Evolutionary conservation across 2,888 invertebrate species (phyloP), one percentile per base, ranked within the genome.

Genomic region (Thelaira solivaga): DNA sequence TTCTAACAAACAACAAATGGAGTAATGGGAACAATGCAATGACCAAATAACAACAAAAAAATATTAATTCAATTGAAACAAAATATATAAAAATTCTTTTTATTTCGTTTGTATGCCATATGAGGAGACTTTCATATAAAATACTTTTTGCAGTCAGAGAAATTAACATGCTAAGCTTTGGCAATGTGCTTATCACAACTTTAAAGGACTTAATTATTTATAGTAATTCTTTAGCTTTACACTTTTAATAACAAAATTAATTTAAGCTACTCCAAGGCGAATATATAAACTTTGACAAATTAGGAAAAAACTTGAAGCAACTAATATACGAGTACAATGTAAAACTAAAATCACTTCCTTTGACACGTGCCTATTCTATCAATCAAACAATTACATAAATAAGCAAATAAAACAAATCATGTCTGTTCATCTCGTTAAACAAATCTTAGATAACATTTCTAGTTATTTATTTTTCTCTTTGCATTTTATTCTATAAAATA

Each of bases 41-140:
- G 72, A 34, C 59, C 49, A 59, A 16, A 24, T 10, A 31, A 31
- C 39, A 67, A 49, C n/a, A n/a, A 72, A 59, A 76, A 67, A 11
- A 36, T 39, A 64, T 53, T 69, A 74, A 74, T 78, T 74, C 73
- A 74, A 74, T 74, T 73, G 69, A 69, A 73, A 73, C 53, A 78
- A 78, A n/a, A n/a, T n/a, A 77, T 72, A 67, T 55, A 62, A 34
- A 53, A 72, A 77, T 59, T 47, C 26, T 45, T 61, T 51, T 22
- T 36, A 8, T 51, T 59, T 55, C 13, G 59, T 8, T 47, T 53
- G 1, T 20, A 7, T 18, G 39, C 18, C 8, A 36, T 43, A 39
- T 22, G 22, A 51, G 24, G 41, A 57, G 49, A 65, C 65, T 51
- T 64, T 53, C 16, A 10, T 43, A 43, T 41, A 3, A 51, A 39